Conservation (phyloP, 2,113 vertebrate genomes). For the Pyxicephalus adspersus region DNA sequence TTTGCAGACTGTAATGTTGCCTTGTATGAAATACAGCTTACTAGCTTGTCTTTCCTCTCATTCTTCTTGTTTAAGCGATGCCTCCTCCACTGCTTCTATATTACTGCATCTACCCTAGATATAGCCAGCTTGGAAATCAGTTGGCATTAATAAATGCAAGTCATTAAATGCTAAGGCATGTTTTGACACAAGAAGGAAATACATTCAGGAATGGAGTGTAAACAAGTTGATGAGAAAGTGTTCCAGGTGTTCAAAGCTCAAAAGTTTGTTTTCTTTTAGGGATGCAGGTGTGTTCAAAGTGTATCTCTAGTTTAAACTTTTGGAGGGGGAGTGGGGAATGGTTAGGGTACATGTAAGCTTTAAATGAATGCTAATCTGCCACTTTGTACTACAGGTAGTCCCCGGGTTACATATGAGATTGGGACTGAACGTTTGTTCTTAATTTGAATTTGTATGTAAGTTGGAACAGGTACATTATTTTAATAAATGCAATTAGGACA, state of each 20-base stretch:
- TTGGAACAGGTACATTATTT: too few relatives aligned
- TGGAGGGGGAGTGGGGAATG: too few relatives aligned
- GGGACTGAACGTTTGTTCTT: too few relatives aligned
- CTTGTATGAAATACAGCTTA: neutral
- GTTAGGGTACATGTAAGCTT: too few relatives aligned
- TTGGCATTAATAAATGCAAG: neutral
- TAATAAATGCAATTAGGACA: too few relatives aligned
- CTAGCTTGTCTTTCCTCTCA: neutral
- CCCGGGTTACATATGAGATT: too few relatives aligned
- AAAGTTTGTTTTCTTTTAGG: slow-evolving; percentile 17
- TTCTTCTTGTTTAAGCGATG: neutral
- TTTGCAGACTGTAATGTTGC: slow-evolving; percentile 11
- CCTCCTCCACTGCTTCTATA: neutral
- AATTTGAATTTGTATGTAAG: too few relatives aligned
- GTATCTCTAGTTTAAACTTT: neutral
- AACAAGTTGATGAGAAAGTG: slow-evolving; percentile 11
- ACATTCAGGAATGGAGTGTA: neutral
- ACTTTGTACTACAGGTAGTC: too few relatives aligned
- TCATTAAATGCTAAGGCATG: slow-evolving; percentile 31
- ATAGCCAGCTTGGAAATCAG: neutral
- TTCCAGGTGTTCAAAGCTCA: neutral
- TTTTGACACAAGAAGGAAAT: slow-evolving; percentile 13
- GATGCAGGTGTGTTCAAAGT: neutral
- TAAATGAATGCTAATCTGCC: too few relatives aligned
- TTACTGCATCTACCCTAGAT: neutral